These are phyloP conservation scores for Dryococelus australis DNA, from an alignment of 2,888 invertebrate genomes.

Conservation along the genomic window DNA sequence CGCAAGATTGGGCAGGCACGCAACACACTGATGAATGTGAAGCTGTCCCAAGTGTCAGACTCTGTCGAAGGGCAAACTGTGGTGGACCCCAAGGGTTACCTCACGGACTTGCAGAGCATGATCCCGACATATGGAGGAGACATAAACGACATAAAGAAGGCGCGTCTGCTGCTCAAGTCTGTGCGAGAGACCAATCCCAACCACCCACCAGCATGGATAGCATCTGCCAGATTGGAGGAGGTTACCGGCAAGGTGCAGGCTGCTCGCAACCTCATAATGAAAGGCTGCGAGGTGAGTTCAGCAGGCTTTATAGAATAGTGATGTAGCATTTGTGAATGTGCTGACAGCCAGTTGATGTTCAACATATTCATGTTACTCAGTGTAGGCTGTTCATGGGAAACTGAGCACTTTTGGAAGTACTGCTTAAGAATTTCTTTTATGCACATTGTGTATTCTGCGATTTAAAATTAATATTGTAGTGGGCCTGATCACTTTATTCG, in stretches of 20 bases:
- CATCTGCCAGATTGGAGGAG: conserved; percentile 97
- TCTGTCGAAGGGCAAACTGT: conserved; percentile 99
- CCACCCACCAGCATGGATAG: conserved; percentile 99
- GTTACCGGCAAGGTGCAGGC: conserved; percentile 97
- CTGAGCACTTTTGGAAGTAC: too few species aligned
- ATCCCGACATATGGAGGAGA: conserved; percentile 98
- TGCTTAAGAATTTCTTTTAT: too few species aligned
- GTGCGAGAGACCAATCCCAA: conserved; percentile 88
- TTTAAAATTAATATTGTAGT: too few species aligned
- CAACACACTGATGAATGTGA: conserved; percentile 99
- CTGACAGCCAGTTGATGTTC: too few species aligned
- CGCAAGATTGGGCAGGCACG: conserved; percentile 98
- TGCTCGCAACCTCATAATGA: conserved; percentile 97
- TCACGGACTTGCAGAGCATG: conserved; percentile 99
- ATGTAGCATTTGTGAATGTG: too few species aligned
- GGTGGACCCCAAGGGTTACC: conserved; percentile 98
- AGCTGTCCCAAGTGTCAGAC: conserved; percentile 96
- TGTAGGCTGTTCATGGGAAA: too few species aligned
- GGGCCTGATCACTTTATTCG: too few species aligned
- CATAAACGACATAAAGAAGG: conserved; percentile 98
- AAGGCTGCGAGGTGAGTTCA: conserved; percentile 78
- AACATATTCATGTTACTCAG: too few species aligned
- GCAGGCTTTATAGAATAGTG: too few species aligned
- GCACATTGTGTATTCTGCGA: too few species aligned
- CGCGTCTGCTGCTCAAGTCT: conserved; percentile 84